Evolutionary conservation across 2,797 vertebrate genomes (phyloP), one percentile per base, ranked within the genome.

Genomic region (Karalla daura): DNA sequence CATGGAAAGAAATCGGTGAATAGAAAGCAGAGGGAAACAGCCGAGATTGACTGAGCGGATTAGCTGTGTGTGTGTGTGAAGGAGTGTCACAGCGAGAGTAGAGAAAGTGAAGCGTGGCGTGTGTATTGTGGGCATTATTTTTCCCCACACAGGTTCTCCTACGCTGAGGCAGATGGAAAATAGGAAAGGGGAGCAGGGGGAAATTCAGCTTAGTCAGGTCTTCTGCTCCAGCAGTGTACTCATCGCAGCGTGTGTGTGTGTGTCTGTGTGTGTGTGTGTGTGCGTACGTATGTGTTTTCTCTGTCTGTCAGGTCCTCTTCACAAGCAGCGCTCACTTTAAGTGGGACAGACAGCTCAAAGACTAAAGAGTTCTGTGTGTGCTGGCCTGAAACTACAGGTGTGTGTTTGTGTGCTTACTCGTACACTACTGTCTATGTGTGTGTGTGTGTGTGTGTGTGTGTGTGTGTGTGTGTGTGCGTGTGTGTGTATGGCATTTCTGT

Each of bases 141-240:
- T 90, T 85, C 89, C 87, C 80, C 80, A 74, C 68, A 82, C 86
- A 91, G 89, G 90, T 91, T 89, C 90, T 86, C 82, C 86, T 91
- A 61, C 80, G 92, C 92, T 92, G 90, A 93, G 87, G 87, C 90
- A 89, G 84, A 90, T 92, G 91, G 92, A 94, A 94, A 93, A 91
- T 93, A 86, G 77, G 92, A 93, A 93, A 91, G 90, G 81, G 78
- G 89, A 92, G 90, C 86, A 88, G 88, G 78, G 86, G 76, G 80
- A 88, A 91, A 92, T 92, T 90, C 78, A 90, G 91, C 91, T 88
- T 91, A 92, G 88, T 93, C 91, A 92, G 90, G 87, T 89, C 87
- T 92, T 91, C 86, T 91, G 79, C 83, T 85, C 76, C 85, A 75
- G 75, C 69, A 70, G 77, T 82, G 77, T 85, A 76, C 86, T 88